phyloP scores from a whole-genome alignment of 2,113 vertebrate genomes.

The Ginglymostoma cirratum region DNA sequence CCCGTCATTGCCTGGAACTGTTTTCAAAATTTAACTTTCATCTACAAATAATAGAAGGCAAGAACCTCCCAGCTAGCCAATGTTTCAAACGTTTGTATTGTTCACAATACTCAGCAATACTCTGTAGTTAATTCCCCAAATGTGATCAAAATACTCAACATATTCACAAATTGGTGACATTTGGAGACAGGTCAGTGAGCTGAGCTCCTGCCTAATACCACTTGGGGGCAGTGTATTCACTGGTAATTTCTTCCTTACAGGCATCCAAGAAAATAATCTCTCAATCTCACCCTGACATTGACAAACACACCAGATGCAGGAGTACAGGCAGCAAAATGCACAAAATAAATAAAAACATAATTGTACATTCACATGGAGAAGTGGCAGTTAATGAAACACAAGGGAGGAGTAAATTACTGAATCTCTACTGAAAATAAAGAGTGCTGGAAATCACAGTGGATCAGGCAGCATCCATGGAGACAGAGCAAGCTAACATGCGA shows the following conservation, averaged over 20 bases:
- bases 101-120: neutral
- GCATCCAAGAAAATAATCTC: neutral
- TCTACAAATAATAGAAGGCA: neutral
- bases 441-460: too few relatives aligned
- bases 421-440: too few relatives aligned
- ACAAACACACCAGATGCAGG: too few relatives aligned
- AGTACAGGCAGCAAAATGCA: too few relatives aligned
- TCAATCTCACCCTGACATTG: too few relatives aligned
- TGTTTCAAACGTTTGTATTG: neutral
- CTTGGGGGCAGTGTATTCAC: neutral
- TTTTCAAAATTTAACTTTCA: neutral
- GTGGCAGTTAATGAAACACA: too few relatives aligned
- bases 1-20: neutral
- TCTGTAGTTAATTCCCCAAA: neutral
- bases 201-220: neutral
- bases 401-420: too few relatives aligned
- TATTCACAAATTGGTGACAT: neutral
- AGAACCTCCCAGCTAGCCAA: neutral
- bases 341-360: too few relatives aligned
- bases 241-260: neutral
- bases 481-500: too few relatives aligned
- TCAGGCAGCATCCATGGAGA: too few relatives aligned
- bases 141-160: neutral
- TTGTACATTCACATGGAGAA: too few relatives aligned
- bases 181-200: neutral